Conservation (phyloP, 2,113 vertebrate species). For the Hirundichthys speculiger region DNA sequence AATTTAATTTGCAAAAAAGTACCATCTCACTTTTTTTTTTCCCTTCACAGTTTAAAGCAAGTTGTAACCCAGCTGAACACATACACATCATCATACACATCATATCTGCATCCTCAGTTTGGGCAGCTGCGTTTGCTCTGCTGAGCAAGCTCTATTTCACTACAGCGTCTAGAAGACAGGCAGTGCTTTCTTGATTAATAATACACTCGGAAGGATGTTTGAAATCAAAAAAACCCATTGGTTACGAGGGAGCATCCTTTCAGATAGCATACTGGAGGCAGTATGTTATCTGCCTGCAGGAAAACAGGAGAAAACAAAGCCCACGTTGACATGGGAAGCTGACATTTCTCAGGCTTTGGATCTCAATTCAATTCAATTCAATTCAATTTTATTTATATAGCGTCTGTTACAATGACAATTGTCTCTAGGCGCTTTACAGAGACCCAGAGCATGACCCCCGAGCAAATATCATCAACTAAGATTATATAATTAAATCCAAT, state of each 20-base stretch:
- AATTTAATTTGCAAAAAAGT: neutral
- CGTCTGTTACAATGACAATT: too few relatives aligned
- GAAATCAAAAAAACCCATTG: neutral
- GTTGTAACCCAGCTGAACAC: neutral
- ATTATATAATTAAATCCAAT: too few relatives aligned
- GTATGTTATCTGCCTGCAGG: too few relatives aligned
- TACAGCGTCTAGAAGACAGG: neutral
- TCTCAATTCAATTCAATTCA: too few relatives aligned
- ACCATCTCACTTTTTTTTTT: neutral
- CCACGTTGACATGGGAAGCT: too few relatives aligned
- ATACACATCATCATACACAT: too few relatives aligned
- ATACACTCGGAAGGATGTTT: neutral
- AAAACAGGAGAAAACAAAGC: too few relatives aligned
- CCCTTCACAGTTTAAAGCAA: neutral
- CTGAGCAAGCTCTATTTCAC: neutral
- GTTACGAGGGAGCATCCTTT: neutral
- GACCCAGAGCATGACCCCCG: too few relatives aligned
- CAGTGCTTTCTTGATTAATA: neutral
- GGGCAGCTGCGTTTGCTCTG: neutral
- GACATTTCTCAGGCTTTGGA: too few relatives aligned
- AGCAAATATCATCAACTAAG: too few relatives aligned
- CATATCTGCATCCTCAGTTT: neutral
- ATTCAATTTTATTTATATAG: too few relatives aligned
- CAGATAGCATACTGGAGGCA: slow-evolving; percentile 1
- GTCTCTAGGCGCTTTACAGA: too few relatives aligned